These are phyloP conservation scores for Chaenodraco wilsoni DNA, from an alignment of 2,797 vertebrate species.

Conservation along the genomic window DNA sequence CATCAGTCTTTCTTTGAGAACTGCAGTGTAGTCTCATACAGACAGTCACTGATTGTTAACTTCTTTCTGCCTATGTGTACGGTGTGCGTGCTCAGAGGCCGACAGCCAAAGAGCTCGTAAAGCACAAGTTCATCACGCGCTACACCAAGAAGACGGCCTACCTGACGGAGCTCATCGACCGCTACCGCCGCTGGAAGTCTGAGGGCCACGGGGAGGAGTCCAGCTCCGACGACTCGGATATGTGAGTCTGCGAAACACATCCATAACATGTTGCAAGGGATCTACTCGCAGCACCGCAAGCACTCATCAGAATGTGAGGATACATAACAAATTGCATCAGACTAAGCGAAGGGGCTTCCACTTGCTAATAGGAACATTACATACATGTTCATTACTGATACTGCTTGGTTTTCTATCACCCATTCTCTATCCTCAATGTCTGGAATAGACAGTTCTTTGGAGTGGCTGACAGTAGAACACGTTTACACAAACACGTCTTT, in stretches of 20 bases:
- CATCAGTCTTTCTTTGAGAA: too few relatives aligned
- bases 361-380: background rate
- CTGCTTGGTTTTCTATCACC: too few relatives aligned
- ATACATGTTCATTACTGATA: too few relatives aligned
- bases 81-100: slow-evolving; percentile 86
- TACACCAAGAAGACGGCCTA: slow-evolving; percentile 97
- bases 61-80: background rate
- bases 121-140: slow-evolving; percentile 96
- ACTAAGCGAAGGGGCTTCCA: background rate
- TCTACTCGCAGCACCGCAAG: background rate
- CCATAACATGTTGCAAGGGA: background rate
- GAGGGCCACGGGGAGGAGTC: slow-evolving; percentile 97
- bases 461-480: too few relatives aligned
- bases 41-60: background rate
- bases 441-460: too few relatives aligned
- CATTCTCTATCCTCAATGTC: too few relatives aligned
- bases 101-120: slow-evolving; percentile 94
- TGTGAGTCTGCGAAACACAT: slow-evolving; percentile 77
- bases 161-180: slow-evolving; percentile 95
- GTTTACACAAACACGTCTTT: too few relatives aligned
- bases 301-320: background rate
- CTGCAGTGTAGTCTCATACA: background rate
- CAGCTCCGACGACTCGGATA: slow-evolving; percentile 95
- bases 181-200: slow-evolving; percentile 96
- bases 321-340: background rate